phyloP scores from a whole-genome alignment of 2,797 vertebrate genomes.

The Melanotaenia boesemani region DNA sequence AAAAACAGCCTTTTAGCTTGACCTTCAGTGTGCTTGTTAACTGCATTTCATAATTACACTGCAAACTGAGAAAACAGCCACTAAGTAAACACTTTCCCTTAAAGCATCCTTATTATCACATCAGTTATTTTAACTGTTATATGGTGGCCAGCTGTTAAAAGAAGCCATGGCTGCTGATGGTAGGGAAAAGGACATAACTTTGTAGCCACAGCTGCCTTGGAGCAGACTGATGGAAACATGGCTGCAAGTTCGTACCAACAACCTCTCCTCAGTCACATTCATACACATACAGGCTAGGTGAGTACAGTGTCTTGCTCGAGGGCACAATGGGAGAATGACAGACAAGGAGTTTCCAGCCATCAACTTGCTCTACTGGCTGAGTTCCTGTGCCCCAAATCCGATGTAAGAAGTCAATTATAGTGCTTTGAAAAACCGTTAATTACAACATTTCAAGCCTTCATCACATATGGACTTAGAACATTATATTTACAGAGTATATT shows the following conservation, averaged over 20 bases:
- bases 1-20: background rate
- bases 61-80: background rate
- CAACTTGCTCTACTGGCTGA: too few species aligned
- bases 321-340: too few species aligned
- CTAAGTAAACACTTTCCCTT: background rate
- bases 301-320: too few species aligned
- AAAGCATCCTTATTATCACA: background rate
- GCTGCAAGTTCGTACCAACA: too few species aligned
- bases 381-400: too few species aligned
- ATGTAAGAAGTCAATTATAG: background rate
- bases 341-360: too few species aligned
- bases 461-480: background rate
- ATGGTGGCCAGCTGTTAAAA: background rate
- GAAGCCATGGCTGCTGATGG: background rate
- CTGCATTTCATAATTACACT: too few species aligned
- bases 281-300: too few species aligned
- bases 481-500: background rate
- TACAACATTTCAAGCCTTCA: background rate
- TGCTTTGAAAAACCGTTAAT: background rate
- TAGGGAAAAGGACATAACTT: too few species aligned
- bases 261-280: too few species aligned
- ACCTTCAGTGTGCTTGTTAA: background rate
- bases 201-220: too few species aligned
- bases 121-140: background rate
- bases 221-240: too few species aligned